Conservation (phyloP, 1,140 invertebrate genomes). For the Eumaeus atala region DNA sequence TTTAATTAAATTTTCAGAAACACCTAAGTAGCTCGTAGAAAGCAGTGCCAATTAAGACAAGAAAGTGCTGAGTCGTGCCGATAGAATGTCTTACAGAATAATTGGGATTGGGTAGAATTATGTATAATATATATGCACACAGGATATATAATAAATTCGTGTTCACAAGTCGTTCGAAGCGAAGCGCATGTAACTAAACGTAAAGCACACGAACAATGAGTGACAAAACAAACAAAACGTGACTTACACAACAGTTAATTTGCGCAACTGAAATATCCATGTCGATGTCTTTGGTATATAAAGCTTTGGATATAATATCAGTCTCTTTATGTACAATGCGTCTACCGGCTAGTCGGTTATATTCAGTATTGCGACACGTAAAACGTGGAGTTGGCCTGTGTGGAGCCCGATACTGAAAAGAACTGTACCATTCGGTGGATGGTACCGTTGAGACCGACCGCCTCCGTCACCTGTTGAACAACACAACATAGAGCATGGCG, state of each 20-base stretch:
- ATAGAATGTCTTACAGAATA: background rate
- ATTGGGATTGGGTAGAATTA: background rate
- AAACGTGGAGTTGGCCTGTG: conserved; percentile 76
- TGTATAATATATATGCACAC: background rate
- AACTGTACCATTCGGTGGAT: conserved; percentile 76
- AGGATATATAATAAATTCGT: background rate
- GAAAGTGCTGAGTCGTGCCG: conserved; percentile 30
- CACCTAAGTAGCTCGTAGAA: background rate
- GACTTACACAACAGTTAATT: conserved; percentile 69
- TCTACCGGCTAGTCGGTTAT: conserved; percentile 39
- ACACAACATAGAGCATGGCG: conserved; percentile 62
- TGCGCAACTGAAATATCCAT: conserved; percentile 60
- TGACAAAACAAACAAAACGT: conserved; percentile 71
- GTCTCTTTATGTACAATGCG: conserved; percentile 69
- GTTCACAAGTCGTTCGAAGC: conserved; percentile 48
- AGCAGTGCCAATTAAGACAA: conserved; percentile 6
- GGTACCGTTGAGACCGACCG: conserved; percentile 74
- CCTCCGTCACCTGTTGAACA: conserved; percentile 76
- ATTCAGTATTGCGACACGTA: conserved; percentile 76
- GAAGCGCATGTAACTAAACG: conserved; percentile 61
- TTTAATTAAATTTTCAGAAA: too few species aligned
- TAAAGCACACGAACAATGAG: conserved; percentile 70
- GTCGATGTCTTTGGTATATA: conserved; percentile 60
- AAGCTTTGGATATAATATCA: conserved; percentile 67
- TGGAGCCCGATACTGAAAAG: conserved; percentile 75